Conservation (phyloP, 2,888 invertebrate genomes). For the Cremastobaeus sp. region DNA sequence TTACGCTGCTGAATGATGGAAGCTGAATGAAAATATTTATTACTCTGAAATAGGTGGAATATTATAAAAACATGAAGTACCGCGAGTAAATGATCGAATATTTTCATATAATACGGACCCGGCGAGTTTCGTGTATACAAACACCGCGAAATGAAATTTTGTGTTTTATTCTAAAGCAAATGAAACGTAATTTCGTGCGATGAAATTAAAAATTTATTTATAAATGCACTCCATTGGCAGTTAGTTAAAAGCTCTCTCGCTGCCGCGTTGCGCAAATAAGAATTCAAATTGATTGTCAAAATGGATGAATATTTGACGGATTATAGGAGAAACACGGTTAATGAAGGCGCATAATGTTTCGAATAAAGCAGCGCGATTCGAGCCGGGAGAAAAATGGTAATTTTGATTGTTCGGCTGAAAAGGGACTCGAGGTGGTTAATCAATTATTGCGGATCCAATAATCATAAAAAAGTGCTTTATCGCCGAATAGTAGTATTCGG, state of each 20-base stretch:
- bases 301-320: neutral
- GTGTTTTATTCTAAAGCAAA: neutral
- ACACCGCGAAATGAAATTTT: slow-evolving; percentile 24
- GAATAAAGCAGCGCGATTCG: neutral
- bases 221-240: no score
- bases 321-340: neutral
- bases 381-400: no score
- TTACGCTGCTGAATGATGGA: slow-evolving; percentile 18
- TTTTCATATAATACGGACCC: slow-evolving; percentile 14
- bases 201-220: no score
- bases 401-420: neutral
- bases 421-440: slow-evolving; percentile 1
- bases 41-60: slow-evolving; percentile 31
- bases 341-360: neutral
- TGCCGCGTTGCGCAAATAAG: no score
- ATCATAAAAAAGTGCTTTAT: slow-evolving; percentile 39
- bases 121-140: slow-evolving; percentile 17
- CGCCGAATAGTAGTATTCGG: slow-evolving; percentile 25
- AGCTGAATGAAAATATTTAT: slow-evolving; percentile 23
- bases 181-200: neutral
- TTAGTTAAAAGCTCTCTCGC: no score
- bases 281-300: no score
- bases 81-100: slow-evolving; percentile 22
- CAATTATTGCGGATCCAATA: slow-evolving; percentile 35
- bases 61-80: slow-evolving; percentile 35